A percentile compares a stretch with the other conserved stretches of the same genome.
Evolutionary conservation across 2,113 vertebrate species (phyloP).

Genomic region (Pteropus alecto): DNA sequence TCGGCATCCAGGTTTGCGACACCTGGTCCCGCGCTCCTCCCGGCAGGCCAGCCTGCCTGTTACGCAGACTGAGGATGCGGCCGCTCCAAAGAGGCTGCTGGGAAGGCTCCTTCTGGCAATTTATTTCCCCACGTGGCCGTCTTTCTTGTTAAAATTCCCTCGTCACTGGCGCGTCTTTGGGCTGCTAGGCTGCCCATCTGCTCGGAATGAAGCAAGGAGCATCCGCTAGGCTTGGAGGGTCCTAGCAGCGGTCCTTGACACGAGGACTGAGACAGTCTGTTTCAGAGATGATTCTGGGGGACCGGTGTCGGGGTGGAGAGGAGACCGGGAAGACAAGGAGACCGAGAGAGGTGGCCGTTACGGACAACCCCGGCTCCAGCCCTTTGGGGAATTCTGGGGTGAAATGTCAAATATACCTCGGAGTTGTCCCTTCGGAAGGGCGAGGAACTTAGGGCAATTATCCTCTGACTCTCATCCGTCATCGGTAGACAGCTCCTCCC

Average conservation of each 20-base stretch:
- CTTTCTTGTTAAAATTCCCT: not conserved
- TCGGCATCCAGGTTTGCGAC: not conserved
- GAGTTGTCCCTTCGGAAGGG: not conserved
- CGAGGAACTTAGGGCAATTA: not conserved
- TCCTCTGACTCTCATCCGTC: not conserved
- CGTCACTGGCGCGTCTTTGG: not conserved
- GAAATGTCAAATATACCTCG: not conserved
- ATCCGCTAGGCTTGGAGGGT: not conserved
- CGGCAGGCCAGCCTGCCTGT: not conserved
- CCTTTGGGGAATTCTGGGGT: not conserved
- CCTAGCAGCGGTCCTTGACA: not conserved
- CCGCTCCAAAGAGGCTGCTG: not conserved
- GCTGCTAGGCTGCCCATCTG: not conserved
- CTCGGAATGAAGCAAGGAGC: not conserved
- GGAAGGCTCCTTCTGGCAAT: not conserved
- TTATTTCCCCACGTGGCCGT: not conserved
- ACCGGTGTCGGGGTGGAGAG: no score
- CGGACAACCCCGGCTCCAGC: not conserved
- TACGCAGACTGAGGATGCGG: fast-evolving
- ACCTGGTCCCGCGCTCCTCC: no score
- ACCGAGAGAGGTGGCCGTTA: not conserved
- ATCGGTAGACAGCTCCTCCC: not conserved
- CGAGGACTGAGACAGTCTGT: not conserved
- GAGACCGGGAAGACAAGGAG: not conserved
- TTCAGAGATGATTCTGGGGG: not conserved